Evolutionary conservation across 2,113 vertebrate species (phyloP).

Genomic region (Cephalopholis sonnerati): DNA sequence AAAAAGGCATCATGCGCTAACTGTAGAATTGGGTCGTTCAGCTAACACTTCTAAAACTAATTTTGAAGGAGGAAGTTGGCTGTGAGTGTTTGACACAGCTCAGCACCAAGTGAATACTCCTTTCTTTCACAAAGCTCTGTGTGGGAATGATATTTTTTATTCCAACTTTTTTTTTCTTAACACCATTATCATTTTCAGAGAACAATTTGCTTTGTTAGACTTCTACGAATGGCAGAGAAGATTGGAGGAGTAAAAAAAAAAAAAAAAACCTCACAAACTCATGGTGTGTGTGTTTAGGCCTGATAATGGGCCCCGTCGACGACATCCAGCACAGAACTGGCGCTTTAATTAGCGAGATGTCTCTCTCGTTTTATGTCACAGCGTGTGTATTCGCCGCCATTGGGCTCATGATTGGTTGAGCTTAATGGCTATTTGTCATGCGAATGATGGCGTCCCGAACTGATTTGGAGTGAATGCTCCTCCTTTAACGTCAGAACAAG

Average conservation of each 20-base stretch:
- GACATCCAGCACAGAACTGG: conserved; percentile 50
- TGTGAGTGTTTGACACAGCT: conserved; percentile 47
- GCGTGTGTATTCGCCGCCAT: conserved; percentile 44
- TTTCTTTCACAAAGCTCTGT: conserved; percentile 57
- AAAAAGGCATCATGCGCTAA: not conserved
- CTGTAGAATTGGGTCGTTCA: conserved; percentile 35
- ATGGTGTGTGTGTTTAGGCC: conserved; percentile 67
- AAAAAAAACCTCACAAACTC: conserved; percentile 43
- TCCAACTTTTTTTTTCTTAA: conserved; percentile 52
- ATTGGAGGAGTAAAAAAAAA: conserved; percentile 25
- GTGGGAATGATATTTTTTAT: conserved; percentile 50
- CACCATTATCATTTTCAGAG: conserved; percentile 73
- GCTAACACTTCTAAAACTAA: conserved; percentile 31
- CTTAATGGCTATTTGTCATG: conserved; percentile 81
- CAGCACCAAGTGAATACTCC: conserved; percentile 37
- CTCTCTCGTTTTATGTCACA: conserved; percentile 61
- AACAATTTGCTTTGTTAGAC: conserved; percentile 73
- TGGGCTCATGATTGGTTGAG: conserved; percentile 66
- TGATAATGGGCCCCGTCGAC: conserved; percentile 73
- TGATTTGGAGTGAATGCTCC: conserved; percentile 69
- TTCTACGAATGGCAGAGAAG: conserved; percentile 57
- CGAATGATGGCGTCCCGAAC: conserved; percentile 63
- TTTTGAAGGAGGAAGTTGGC: conserved; percentile 52
- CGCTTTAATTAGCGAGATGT: conserved; percentile 76
- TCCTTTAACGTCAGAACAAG: conserved; percentile 63